These are phyloP conservation scores for Palythoa heliodiscus DNA, from an alignment of 92 coral and sea anemone genomes.

Conservation along the genomic window DNA sequence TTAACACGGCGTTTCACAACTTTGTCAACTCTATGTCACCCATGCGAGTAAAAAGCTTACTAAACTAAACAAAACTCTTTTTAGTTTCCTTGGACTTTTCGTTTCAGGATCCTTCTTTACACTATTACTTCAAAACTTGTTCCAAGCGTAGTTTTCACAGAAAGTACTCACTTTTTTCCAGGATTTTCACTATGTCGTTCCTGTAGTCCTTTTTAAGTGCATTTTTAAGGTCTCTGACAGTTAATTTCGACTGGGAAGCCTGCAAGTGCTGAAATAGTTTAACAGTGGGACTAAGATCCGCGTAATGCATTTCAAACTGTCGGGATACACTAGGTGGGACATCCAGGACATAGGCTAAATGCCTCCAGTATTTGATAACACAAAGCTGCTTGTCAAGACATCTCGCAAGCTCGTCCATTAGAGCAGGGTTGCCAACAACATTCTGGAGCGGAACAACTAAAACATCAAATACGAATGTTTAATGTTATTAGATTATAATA, in stretches of 20 bases:
- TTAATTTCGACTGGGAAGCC: neutral
- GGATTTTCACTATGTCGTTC: constrained; percentile 5
- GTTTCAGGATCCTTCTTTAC: too few relatives aligned
- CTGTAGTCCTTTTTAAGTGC: constrained; percentile 14
- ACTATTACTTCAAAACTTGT: too few relatives aligned
- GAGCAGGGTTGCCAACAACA: constrained; percentile 22
- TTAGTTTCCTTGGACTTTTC: neutral
- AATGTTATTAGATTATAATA: too few relatives aligned
- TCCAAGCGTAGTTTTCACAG: neutral
- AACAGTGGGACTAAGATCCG: constrained; percentile 9
- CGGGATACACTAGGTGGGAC: constrained; percentile 10
- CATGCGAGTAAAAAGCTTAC: too few relatives aligned
- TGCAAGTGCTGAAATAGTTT: constrained; percentile 5
- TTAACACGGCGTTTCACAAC: too few relatives aligned
- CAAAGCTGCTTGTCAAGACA: constrained; percentile 24
- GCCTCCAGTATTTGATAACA: constrained; percentile 26
- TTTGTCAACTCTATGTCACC: too few relatives aligned
- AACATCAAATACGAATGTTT: neutral
- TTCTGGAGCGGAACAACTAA: constrained; percentile 16
- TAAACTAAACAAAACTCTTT: neutral
- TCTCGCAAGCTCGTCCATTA: constrained; percentile 13
- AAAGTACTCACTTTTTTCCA: neutral
- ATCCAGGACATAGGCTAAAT: constrained; percentile 16
- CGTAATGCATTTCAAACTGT: constrained; percentile 13
- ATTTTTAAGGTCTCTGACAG: neutral